Percentiles rank a stretch among this genome's conserved stretches.
These are phyloP conservation scores for Phoxinus phoxinus DNA, from an alignment of 2,113 vertebrate genomes.

Conservation along the genomic window DNA sequence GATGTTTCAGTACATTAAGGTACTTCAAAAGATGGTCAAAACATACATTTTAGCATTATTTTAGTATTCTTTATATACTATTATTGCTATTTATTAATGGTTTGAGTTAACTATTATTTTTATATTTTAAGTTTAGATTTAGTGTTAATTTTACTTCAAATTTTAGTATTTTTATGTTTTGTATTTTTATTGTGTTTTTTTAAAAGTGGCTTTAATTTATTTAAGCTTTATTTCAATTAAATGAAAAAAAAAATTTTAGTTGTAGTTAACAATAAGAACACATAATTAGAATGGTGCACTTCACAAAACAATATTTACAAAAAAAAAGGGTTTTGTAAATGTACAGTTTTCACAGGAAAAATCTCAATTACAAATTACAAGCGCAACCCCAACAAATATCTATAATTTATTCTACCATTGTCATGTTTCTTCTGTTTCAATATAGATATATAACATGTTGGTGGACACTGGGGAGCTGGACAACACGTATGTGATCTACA, in stretches of 20 bases:
- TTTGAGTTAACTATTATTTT: neutral
- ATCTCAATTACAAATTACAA: too few species aligned
- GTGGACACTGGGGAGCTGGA: conserved; percentile 91
- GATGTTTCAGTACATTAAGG: too few species aligned
- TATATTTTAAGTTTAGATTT: neutral
- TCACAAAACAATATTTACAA: neutral
- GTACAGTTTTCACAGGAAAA: neutral
- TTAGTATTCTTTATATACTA: neutral
- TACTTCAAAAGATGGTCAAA: too few species aligned
- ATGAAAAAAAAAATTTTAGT: neutral
- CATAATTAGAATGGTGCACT: neutral
- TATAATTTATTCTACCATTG: neutral
- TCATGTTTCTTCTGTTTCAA: conserved; percentile 4
- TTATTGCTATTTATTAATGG: neutral
- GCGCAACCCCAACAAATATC: neutral
- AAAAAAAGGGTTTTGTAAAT: neutral
- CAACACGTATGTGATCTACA: conserved; percentile 95
- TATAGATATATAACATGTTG: conserved; percentile 87
- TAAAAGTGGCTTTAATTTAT: neutral
- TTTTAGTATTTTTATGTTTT: neutral
- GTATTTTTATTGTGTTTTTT: neutral
- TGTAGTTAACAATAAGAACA: neutral
- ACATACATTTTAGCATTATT: neutral
- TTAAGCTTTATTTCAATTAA: neutral
- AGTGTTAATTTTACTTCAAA: neutral